Evolutionary conservation across 2,797 vertebrate species (phyloP).

Genomic region (Rhynchonycteris naso): DNA sequence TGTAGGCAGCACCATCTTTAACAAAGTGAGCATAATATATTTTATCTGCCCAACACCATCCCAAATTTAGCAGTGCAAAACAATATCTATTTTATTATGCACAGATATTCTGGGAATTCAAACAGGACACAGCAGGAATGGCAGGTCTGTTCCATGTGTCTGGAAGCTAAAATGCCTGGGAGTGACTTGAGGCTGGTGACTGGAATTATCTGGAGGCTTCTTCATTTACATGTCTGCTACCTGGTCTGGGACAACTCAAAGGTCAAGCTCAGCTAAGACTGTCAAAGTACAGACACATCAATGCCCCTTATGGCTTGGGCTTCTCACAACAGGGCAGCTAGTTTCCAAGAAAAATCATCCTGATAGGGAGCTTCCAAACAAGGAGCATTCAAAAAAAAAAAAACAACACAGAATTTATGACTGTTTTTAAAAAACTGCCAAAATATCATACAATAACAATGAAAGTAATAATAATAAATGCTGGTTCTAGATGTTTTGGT

Average conservation of each 20-base stretch:
- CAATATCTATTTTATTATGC: not conserved
- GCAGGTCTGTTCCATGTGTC: not conserved
- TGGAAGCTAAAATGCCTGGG: not conserved
- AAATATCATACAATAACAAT: not conserved
- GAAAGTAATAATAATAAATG: not conserved
- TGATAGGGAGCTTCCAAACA: conserved; percentile 13
- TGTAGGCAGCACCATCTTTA: no score
- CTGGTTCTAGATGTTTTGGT: not conserved
- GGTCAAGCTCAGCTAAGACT: not conserved
- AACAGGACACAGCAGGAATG: conserved; percentile 14
- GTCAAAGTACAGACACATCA: not conserved
- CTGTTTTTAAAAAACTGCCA: not conserved
- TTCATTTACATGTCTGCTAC: not conserved
- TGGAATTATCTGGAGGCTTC: not conserved
- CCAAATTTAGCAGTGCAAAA: conserved; percentile 31
- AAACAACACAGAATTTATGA: conserved; percentile 19
- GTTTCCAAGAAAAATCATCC: not conserved
- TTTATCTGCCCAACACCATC: no score
- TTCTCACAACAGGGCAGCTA: not conserved
- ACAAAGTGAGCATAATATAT: no score
- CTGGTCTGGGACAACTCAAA: conserved; percentile 7
- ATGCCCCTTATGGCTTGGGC: not conserved
- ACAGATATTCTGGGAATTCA: conserved; percentile 23
- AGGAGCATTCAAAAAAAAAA: not conserved
- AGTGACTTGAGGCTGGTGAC: not conserved